Percentiles rank a stretch among this genome's conserved stretches.
Conservation (phyloP, 1,140 invertebrate species). For the Hesperophylax magnus region DNA sequence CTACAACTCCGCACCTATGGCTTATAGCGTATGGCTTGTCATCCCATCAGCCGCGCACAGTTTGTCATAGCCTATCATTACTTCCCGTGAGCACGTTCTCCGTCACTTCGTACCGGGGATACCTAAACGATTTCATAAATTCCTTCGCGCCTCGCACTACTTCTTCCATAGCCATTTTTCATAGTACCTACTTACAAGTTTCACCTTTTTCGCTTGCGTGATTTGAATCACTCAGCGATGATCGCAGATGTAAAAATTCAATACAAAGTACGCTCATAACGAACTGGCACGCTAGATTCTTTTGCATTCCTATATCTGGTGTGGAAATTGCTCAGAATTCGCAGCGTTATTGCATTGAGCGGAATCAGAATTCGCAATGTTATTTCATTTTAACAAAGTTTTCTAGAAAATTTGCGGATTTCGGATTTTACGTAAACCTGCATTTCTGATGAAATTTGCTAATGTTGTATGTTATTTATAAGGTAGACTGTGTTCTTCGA, state of each 20-base stretch:
- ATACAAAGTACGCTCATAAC: constrained; percentile 1
- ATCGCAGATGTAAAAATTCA: background rate
- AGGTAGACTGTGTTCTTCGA: no score
- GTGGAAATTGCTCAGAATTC: no score
- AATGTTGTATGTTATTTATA: no score
- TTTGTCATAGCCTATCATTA: background rate
- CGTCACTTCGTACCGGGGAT: constrained; percentile 11
- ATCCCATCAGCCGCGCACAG: no score
- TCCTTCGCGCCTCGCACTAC: constrained; percentile 38
- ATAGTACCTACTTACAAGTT: constrained; percentile 26
- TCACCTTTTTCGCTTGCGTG: constrained; percentile 45
- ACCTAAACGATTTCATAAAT: constrained; percentile 43
- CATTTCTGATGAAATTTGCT: no score
- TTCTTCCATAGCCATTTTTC: constrained; percentile 35
- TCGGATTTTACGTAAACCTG: no score
- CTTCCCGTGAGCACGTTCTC: background rate
- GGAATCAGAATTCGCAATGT: no score
- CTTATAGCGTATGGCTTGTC: no score
- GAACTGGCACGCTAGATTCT: background rate
- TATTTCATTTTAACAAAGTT: no score
- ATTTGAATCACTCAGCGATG: constrained; percentile 16
- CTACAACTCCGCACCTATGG: no score
- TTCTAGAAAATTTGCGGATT: no score
- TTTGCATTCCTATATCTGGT: background rate
- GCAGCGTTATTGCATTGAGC: no score